Evolutionary conservation across 2,797 vertebrate genomes (phyloP).

Genomic region (Tenualosa thibaudeaui): DNA sequence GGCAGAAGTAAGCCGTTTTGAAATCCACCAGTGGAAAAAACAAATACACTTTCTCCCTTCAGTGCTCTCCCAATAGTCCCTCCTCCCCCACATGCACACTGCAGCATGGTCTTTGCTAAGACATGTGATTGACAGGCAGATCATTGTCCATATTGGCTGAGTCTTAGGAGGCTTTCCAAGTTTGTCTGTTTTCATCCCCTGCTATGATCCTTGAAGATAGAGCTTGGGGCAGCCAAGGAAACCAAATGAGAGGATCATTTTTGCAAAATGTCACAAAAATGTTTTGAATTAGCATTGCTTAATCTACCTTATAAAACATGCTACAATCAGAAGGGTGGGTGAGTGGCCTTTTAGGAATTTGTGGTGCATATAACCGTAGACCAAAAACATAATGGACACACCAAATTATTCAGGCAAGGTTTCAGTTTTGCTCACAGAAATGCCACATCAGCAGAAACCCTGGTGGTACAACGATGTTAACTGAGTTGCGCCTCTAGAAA

Average conservation of each 20-base stretch:
- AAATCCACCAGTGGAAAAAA: background rate
- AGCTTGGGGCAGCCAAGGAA: background rate
- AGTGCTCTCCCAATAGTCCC: background rate
- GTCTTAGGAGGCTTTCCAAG: conserved; percentile 15
- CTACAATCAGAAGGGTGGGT: background rate
- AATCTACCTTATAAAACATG: background rate
- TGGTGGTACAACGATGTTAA: background rate
- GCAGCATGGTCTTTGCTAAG: background rate
- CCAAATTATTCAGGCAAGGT: background rate
- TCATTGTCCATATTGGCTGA: conserved; percentile 6
- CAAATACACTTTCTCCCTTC: background rate
- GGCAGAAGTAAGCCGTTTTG: background rate
- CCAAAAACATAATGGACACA: conserved; percentile 1
- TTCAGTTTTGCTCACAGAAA: background rate
- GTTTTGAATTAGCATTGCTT: background rate
- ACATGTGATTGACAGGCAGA: background rate
- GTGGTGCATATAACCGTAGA: background rate
- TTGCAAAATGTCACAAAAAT: background rate
- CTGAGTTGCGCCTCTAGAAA: background rate
- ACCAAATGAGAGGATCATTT: background rate
- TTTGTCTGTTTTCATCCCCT: background rate
- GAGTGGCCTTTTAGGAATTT: background rate
- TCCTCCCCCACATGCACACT: background rate
- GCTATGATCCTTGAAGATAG: background rate
- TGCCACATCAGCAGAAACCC: conserved; percentile 7